Evolutionary conservation across 1,140 invertebrate genomes (phyloP), one percentile per base, ranked within the genome.

Genomic region (Choristoneura fumiferana): DNA sequence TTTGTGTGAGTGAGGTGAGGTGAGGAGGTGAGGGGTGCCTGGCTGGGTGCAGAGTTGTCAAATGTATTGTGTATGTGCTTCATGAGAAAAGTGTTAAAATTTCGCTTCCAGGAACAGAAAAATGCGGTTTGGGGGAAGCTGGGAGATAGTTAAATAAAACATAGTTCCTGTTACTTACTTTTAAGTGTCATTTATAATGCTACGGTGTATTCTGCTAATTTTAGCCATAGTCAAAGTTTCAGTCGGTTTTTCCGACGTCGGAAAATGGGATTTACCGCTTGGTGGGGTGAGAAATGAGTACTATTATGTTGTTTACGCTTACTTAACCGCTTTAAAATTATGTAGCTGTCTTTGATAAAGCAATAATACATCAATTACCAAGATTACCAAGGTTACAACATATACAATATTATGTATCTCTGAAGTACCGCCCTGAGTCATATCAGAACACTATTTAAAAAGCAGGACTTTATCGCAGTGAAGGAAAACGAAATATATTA

Each of bases 261-360:
- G 85, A 71, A 86, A 79, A 77, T 88, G 85, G 85, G 76, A 85
- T 79, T 77, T 88, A 55, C 76, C 74, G 58, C 65, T 88, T 36
- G 75, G 64, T 62, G 85, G 83, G 71, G 85, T 88, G 61, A 85
- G 80, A 35, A 52, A 59, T 54, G 12, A 2, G 10, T 17, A 35
- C 34, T 36, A n/a, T 36, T 13, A 35, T 10, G 12, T 6, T 15
- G 15, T 36, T 54, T 36, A 17, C 14, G 12, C 13, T 35, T 8
- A 10, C 15, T 13, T 54, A 36, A n/a, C 1, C 9, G 9, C 37
- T 38, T 4, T n/a, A 4, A n/a, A 13, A 4, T 38, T 13, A 38
- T 38, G 37, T 38, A 38, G 9, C 6, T 29, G 6, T 6, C 22
- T 29, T 29, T 29, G 22, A 29, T 2, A 29, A 29, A 3, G 22